A percentile compares a stretch with the other conserved stretches of the same genome.
Evolutionary conservation across 2,888 invertebrate species (phyloP).

Genomic region (Oscheius myriophilus): DNA sequence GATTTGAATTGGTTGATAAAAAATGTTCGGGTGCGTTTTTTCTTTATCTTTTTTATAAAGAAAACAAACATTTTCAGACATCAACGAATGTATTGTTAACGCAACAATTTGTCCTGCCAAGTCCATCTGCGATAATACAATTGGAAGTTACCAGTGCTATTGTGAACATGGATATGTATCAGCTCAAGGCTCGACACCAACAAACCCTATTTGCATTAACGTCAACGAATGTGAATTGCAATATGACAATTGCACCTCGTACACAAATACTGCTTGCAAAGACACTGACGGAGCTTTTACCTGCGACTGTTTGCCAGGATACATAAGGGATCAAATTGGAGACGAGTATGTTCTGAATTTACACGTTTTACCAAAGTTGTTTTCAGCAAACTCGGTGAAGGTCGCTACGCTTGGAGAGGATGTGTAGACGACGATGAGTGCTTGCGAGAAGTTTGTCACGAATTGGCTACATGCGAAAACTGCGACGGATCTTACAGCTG

Average conservation of each 20-base stretch:
- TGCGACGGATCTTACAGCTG: constrained; percentile 13
- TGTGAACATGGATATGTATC: constrained; percentile 1
- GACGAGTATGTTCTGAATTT: constrained; percentile 4
- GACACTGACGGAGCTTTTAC: constrained; percentile 6
- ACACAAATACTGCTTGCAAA: constrained; percentile 3
- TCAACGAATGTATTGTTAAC: constrained; percentile 20
- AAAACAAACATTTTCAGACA: constrained; percentile 5
- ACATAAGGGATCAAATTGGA: constrained; percentile 17
- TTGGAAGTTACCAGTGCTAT: constrained; percentile 9
- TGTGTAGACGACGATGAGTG: no score
- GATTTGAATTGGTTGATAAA: constrained; percentile 15
- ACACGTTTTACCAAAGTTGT: no score
- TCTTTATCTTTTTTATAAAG: background rate
- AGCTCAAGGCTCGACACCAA: background rate
- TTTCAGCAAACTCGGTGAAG: no score
- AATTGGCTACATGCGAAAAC: constrained; percentile 16
- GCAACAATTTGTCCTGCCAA: background rate
- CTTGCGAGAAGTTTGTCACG: background rate
- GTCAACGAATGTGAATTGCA: constrained; percentile 15
- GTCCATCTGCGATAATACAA: constrained; percentile 2
- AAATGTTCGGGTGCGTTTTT: background rate
- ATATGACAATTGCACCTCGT: constrained; percentile 2
- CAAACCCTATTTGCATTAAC: constrained; percentile 14
- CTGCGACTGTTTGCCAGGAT: constrained; percentile 1
- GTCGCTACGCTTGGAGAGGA: no score